Evolutionary conservation across 2,113 vertebrate genomes (phyloP).

Genomic region (Ahaetulla prasina): DNA sequence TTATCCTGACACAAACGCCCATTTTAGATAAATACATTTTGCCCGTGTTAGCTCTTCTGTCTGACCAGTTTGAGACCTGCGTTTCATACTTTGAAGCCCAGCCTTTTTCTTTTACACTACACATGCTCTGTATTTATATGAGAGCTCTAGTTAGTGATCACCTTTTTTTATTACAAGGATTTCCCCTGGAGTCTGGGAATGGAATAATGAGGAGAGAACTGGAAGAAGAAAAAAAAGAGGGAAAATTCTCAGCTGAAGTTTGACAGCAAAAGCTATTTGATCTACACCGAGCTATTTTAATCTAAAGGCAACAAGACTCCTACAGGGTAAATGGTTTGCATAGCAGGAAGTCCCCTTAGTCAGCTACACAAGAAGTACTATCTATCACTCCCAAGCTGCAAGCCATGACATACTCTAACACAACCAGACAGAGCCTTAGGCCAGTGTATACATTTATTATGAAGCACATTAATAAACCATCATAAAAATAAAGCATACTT

Average conservation of each 20-base stretch:
- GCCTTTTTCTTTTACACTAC: not conserved
- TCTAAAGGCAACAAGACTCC: not conserved
- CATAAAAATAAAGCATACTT: conserved; percentile 52
- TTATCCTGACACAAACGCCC: not conserved
- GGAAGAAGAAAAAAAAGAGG: not conserved
- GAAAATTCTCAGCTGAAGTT: not conserved
- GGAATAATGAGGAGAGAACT: not conserved
- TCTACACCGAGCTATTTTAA: not conserved
- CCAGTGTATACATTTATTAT: conserved; percentile 58
- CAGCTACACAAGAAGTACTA: conserved; percentile 20
- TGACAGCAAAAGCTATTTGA: not conserved
- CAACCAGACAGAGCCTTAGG: conserved; percentile 38
- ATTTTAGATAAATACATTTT: not conserved
- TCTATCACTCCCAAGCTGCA: conserved; percentile 42
- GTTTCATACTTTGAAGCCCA: not conserved
- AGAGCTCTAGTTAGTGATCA: not conserved
- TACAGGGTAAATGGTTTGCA: conserved; percentile 6
- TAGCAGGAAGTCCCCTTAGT: conserved; percentile 2
- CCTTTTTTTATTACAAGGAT: not conserved
- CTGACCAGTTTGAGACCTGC: not conserved
- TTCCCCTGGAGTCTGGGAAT: not conserved
- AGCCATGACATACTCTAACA: conserved; percentile 19
- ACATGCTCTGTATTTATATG: not conserved
- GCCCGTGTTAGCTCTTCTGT: not conserved
- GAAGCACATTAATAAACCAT: conserved; percentile 63